Conservation (phyloP, 2,797 vertebrate genomes). For the Hoplostethus atlanticus region DNA sequence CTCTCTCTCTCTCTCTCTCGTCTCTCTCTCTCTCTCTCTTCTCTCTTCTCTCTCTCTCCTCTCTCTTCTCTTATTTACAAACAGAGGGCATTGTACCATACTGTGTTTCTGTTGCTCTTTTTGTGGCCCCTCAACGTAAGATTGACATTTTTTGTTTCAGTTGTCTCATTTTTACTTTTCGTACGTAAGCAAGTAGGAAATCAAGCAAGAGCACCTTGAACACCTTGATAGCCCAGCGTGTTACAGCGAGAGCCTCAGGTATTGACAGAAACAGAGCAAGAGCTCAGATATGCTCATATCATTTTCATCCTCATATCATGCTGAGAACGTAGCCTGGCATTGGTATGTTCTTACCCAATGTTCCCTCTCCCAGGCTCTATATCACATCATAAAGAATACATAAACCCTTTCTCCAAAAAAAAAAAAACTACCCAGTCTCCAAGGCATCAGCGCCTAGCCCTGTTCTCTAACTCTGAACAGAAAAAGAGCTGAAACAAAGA, state of each 20-base stretch:
- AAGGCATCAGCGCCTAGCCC: slow-evolving; percentile 77
- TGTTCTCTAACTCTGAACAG: slow-evolving; percentile 79
- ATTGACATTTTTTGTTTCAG: slow-evolving; percentile 2
- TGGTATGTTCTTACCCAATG: slow-evolving; percentile 81
- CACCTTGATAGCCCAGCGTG: slow-evolving; percentile 44
- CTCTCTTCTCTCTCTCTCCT: too few relatives aligned
- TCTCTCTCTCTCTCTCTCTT: too few relatives aligned
- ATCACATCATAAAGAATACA: slow-evolving; percentile 87
- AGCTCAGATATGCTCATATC: slow-evolving; percentile 68
- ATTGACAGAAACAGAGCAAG: slow-evolving; percentile 76
- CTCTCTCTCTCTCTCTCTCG: too few relatives aligned
- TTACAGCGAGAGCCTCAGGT: slow-evolving; percentile 68
- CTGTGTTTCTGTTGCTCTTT: neutral
- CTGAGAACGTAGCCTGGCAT: slow-evolving; percentile 79
- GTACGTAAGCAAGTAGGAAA: slow-evolving; percentile 35
- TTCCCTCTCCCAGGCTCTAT: slow-evolving; percentile 82
- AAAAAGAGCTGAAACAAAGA: too few relatives aligned
- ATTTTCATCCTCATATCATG: slow-evolving; percentile 80
- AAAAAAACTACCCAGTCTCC: slow-evolving; percentile 67
- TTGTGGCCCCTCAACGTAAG: neutral
- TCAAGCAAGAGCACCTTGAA: slow-evolving; percentile 40
- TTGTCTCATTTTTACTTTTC: slow-evolving; percentile 4
- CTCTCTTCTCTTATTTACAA: neutral
- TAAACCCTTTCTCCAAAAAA: slow-evolving; percentile 70
- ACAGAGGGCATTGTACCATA: neutral